Conservation (phyloP, 2,797 vertebrate species). For the Hephaestus fuliginosus region DNA sequence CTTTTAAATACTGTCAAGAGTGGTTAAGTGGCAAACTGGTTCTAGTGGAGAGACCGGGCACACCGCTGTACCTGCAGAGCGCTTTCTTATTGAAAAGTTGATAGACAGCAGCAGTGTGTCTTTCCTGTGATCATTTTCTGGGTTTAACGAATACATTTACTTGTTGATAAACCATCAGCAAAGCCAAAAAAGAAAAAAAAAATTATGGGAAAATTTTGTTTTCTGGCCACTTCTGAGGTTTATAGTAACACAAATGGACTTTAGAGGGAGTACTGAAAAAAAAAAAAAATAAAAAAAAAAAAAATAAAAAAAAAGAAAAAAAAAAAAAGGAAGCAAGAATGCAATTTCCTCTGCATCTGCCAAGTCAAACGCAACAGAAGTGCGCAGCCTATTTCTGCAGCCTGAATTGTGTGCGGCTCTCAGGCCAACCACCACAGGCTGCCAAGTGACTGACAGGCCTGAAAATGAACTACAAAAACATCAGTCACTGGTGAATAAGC, state of each 20-base stretch:
- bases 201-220: slow-evolving; percentile 9
- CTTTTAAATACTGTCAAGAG: not conserved
- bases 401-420: slow-evolving; percentile 35
- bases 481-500: slow-evolving; percentile 58
- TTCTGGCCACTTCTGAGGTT: slow-evolving; percentile 39
- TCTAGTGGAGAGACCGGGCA: not conserved
- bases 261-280: slow-evolving; percentile 35
- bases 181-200: not conserved
- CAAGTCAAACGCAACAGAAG: slow-evolving; percentile 75
- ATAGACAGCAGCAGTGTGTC: slow-evolving; percentile 3
- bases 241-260: slow-evolving; percentile 41
- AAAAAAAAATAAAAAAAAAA: not conserved
- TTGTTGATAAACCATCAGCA: slow-evolving; percentile 13
- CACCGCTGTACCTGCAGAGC: slow-evolving; percentile 14
- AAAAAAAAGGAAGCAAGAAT: slow-evolving; percentile 34
- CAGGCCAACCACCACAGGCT: slow-evolving; percentile 38
- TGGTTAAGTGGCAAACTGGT: not conserved
- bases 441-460: slow-evolving; percentile 71
- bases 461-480: slow-evolving; percentile 70
- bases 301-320: not conserved
- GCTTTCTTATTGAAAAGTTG: slow-evolving; percentile 25
- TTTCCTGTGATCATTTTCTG: slow-evolving; percentile 17
- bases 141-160: slow-evolving; percentile 17
- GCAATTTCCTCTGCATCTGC: slow-evolving; percentile 69
- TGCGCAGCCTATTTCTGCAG: slow-evolving; percentile 53